Evolutionary conservation across 2,888 invertebrate species (phyloP).

Genomic region (Sepiola atlantica): DNA sequence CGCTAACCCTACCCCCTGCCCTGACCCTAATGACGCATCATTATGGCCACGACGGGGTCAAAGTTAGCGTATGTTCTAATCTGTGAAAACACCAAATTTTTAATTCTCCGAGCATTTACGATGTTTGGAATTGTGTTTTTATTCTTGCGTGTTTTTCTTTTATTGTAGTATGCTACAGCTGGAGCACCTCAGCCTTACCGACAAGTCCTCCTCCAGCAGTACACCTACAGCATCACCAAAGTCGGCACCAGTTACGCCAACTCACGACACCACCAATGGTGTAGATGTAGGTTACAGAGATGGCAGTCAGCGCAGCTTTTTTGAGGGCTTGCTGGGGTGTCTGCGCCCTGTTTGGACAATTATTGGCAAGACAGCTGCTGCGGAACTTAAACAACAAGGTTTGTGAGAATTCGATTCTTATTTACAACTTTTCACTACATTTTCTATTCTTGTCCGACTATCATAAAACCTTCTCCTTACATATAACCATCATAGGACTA

Average conservation of each 20-base stretch:
- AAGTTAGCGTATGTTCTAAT: too few relatives aligned
- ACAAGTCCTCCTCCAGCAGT: constrained; percentile 61
- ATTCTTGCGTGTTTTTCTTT: constrained; percentile 38
- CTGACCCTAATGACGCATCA: too few relatives aligned
- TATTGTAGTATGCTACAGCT: constrained; percentile 72
- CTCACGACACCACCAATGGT: constrained; percentile 61
- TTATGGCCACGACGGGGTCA: too few relatives aligned
- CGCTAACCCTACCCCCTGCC: too few relatives aligned
- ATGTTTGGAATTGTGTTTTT: too few relatives aligned
- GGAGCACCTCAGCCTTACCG: constrained; percentile 68
- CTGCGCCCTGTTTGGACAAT: constrained; percentile 90
- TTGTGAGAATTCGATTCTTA: not conserved
- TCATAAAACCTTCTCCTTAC: not conserved
- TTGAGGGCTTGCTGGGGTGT: constrained; percentile 86
- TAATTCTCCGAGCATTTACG: too few relatives aligned
- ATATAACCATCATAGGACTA: too few relatives aligned
- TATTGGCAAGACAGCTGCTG: constrained; percentile 82
- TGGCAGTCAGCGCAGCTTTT: constrained; percentile 69
- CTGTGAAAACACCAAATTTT: too few relatives aligned
- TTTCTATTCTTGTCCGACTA: not conserved
- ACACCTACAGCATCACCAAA: constrained; percentile 63
- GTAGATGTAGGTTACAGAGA: constrained; percentile 68
- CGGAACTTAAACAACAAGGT: constrained; percentile 72
- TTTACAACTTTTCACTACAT: not conserved
- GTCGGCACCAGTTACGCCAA: constrained; percentile 70